A percentile compares a stretch with the other conserved stretches of the same genome.
These are phyloP conservation scores for Standfussiana lucernea DNA, from an alignment of 2,888 invertebrate species.

Conservation along the genomic window DNA sequence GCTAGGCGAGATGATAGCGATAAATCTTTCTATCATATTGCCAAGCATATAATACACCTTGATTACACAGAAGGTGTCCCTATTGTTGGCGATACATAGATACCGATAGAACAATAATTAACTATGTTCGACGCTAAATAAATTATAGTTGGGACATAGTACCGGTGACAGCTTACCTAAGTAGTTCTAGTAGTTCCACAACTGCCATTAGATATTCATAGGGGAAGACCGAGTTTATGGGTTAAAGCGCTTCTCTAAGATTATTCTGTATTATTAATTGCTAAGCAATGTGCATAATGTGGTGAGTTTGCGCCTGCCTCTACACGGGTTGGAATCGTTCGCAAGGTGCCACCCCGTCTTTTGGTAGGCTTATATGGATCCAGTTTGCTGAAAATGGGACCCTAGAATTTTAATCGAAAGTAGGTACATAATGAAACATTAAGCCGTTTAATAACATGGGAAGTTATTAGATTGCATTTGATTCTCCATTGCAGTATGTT, in stretches of 20 bases:
- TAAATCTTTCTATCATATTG: background rate
- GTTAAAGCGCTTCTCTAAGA: constrained; percentile 59
- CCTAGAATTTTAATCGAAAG: constrained; percentile 15
- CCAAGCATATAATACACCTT: constrained; percentile 22
- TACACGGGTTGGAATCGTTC: constrained; percentile 17
- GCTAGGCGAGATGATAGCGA: background rate
- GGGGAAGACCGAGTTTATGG: constrained; percentile 66
- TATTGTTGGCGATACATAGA: constrained; percentile 37
- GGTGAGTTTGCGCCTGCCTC: constrained; percentile 41
- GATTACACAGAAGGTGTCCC: constrained; percentile 13
- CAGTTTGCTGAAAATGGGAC: background rate
- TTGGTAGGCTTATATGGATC: constrained; percentile 27
- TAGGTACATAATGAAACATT: constrained; percentile 18
- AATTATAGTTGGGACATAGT: constrained; percentile 66
- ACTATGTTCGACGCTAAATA: constrained; percentile 70
- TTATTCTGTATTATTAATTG: constrained; percentile 61
- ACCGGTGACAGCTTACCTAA: constrained; percentile 69
- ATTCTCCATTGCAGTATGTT: constrained; percentile 22
- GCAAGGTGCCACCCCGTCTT: constrained; percentile 20
- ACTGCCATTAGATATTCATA: constrained; percentile 72
- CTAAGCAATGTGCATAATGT: constrained; percentile 51
- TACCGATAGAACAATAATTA: constrained; percentile 60
- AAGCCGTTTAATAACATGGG: background rate
- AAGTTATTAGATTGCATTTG: background rate
- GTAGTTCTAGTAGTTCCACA: constrained; percentile 69